Conservation (phyloP, 2,888 invertebrate genomes). For the Ormyrus nitidulus region DNA sequence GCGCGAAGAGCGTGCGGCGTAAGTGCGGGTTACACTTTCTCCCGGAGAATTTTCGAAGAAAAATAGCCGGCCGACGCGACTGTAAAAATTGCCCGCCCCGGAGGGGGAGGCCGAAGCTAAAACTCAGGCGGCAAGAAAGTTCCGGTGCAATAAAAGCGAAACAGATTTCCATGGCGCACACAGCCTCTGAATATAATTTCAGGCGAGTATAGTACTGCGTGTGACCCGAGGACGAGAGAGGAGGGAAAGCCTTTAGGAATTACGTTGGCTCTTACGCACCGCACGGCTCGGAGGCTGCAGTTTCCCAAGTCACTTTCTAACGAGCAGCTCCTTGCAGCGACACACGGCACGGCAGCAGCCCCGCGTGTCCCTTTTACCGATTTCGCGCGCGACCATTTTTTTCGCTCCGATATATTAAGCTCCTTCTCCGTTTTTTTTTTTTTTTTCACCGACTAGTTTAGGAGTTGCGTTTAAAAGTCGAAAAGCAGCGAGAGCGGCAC, state of each 20-base stretch:
- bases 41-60: slow-evolving; percentile 33
- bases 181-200: slow-evolving; percentile 10
- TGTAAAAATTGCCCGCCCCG: not conserved
- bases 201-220: slow-evolving; percentile 31
- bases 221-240: slow-evolving; percentile 48
- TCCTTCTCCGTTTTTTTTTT: too few species aligned
- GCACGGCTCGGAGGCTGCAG: slow-evolving; percentile 53
- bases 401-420: too few species aligned
- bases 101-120: too few species aligned
- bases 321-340: slow-evolving; percentile 30
- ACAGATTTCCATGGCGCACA: slow-evolving; percentile 5
- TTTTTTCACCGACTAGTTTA: too few species aligned
- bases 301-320: slow-evolving; percentile 69
- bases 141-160: slow-evolving; percentile 38
- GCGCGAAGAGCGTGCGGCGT: not conserved
- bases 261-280: slow-evolving; percentile 64
- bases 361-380: too few species aligned
- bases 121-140: not conserved
- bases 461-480: too few species aligned
- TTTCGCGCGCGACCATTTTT: too few species aligned
- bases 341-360: too few species aligned
- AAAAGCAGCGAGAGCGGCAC: too few species aligned
- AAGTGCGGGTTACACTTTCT: slow-evolving; percentile 33
- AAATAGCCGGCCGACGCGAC: not conserved
- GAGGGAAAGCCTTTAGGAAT: slow-evolving; percentile 65